A percentile compares a stretch with the other conserved stretches of the same genome.
These are phyloP conservation scores for Drosophila mettleri DNA, from an alignment of 2,888 invertebrate species.

Conservation along the genomic window DNA sequence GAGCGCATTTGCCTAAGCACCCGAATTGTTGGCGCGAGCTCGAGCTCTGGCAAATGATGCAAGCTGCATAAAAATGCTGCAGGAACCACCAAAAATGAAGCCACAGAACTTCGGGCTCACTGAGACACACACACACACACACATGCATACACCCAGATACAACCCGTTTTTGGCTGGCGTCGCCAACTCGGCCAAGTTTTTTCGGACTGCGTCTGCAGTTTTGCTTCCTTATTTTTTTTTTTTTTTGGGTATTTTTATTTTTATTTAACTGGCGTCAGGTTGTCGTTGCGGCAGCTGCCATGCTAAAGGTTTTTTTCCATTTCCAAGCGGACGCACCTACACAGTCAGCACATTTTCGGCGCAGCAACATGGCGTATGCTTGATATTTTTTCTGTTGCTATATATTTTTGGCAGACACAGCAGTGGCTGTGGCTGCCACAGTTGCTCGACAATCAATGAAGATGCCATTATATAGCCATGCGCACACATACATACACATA, in stretches of 20 bases:
- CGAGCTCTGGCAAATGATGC: constrained; percentile 47
- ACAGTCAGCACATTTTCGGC: constrained; percentile 66
- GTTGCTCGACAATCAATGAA: constrained; percentile 58
- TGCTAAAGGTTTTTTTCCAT: constrained; percentile 48
- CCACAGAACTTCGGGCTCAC: constrained; percentile 1
- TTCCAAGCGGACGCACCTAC: constrained; percentile 71
- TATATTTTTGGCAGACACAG: constrained; percentile 61
- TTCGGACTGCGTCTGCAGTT: constrained; percentile 71
- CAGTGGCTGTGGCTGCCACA: constrained; percentile 37
- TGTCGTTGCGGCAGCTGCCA: constrained; percentile 68
- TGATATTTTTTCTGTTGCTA: constrained; percentile 36
- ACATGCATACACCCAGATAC: not conserved
- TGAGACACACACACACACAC: constrained; percentile 4
- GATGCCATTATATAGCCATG: constrained; percentile 46
- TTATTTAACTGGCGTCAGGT: constrained; percentile 67
- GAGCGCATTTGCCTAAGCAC: constrained; percentile 59
- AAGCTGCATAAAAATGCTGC: constrained; percentile 53
- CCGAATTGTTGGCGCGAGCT: constrained; percentile 43
- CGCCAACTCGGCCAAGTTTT: constrained; percentile 73
- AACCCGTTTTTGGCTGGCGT: constrained; percentile 50
- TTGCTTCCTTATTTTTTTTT: constrained; percentile 30
- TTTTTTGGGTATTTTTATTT: constrained; percentile 9
- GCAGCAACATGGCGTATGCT: constrained; percentile 58
- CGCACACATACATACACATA: constrained; percentile 18
- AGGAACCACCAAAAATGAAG: constrained; percentile 22